Evolutionary conservation across 2,888 invertebrate species (phyloP), one percentile per base, ranked within the genome.

Genomic region (Melanotus villosus): DNA sequence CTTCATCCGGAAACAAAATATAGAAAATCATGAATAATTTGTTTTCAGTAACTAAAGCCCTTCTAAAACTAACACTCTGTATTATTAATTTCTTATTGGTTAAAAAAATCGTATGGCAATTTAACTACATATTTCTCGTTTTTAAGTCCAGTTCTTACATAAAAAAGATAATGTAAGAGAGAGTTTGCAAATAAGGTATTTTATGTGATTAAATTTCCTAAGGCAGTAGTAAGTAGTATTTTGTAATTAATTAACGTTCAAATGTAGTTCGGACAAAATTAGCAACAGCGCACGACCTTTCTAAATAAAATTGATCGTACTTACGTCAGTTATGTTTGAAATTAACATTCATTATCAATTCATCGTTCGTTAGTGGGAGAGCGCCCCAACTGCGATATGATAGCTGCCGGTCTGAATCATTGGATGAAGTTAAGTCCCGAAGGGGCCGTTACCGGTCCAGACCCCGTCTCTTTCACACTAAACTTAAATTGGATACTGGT

Each of bases 401-500:
- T 82, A 81, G 81, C 81, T 80, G 80, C 76, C 80, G 79, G 80
- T 80, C 82, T 83, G 82, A 83, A 83, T 83, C 82, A 83, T 83
- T 81, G 84, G 84, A 84, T 83, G 83, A 82, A 83, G 82, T 82
- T 79, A 76, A 68, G 76, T 83, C 84, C 82, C 83, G 67, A 69
- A 73, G 83, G 84, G 74, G 83, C 83, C 83, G 84, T 84, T 84
- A 83, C 81, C 76, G 82, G 81, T 78, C 80, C 81, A 73, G 81
- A 79, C 81, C 81, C 81, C 82, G 82, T 82, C 83, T 83, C 82
- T 83, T 82, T 82, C 82, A 81, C 83, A 82, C 82, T 81, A 82
- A 84, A 84, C 84, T 84, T 84, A 84, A 84, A 84, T 84, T 84
- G 84, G 84, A 84, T 83, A 83, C 84, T 83, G 84, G 83, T 84